Conservation (phyloP, 1,140 invertebrate genomes). For the Drosophila paulistorum region DNA sequence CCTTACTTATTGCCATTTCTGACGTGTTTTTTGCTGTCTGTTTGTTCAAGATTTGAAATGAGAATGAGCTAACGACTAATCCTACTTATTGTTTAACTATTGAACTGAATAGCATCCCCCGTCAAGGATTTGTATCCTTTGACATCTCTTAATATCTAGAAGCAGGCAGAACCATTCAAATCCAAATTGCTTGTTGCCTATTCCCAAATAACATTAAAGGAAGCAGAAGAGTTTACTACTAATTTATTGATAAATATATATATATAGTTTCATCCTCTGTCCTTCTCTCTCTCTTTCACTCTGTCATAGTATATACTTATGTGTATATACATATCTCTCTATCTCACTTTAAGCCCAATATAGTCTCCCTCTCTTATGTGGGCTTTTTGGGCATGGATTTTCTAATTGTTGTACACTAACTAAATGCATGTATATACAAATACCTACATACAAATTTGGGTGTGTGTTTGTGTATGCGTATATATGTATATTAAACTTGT, state of each 20-base stretch:
- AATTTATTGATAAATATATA: not conserved
- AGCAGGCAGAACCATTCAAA: not conserved
- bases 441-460: not conserved
- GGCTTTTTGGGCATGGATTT: conserved; percentile 3
- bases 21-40: too few relatives aligned
- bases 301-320: too few relatives aligned
- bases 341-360: not conserved
- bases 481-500: not conserved
- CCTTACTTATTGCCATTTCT: too few relatives aligned
- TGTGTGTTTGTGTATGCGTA: not conserved
- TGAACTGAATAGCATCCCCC: too few relatives aligned
- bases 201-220: not conserved
- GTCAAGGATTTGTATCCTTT: not conserved
- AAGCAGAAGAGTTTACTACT: not conserved
- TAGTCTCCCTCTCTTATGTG: not conserved
- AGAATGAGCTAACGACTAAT: too few relatives aligned
- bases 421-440: not conserved
- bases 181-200: not conserved
- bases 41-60: too few relatives aligned
- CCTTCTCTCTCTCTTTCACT: not conserved
- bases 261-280: not conserved
- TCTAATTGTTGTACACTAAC: conserved; percentile 22
- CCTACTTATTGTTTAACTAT: too few relatives aligned
- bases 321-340: not conserved
- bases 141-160: conserved; percentile 2